Conservation (phyloP, 2,113 vertebrate genomes). For the Tauraco erythrolophus region DNA sequence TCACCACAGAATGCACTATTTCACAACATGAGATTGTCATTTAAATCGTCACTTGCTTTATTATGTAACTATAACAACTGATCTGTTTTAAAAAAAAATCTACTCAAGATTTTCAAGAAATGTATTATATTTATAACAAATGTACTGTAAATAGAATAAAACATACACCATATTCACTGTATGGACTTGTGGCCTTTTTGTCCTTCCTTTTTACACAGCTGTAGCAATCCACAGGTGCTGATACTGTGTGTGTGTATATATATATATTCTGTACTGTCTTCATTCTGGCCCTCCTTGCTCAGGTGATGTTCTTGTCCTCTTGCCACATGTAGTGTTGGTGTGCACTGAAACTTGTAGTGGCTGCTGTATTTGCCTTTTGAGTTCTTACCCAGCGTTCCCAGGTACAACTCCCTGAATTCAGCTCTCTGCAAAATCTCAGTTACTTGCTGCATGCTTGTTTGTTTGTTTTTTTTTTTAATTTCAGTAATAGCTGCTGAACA, state of each 20-base stretch:
- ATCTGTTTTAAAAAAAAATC: constrained; percentile 88
- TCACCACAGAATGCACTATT: constrained; percentile 78
- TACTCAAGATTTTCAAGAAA: constrained; percentile 91
- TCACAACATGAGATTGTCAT: constrained; percentile 76
- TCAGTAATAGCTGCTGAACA: neutral
- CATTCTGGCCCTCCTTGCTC: neutral
- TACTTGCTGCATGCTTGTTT: neutral
- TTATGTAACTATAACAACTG: constrained; percentile 82
- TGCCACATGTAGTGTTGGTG: fast-evolving
- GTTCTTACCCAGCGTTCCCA: neutral
- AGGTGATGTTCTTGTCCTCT: neutral
- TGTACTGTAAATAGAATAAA: constrained; percentile 99
- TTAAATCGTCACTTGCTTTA: constrained; percentile 80
- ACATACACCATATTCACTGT: constrained; percentile 85
- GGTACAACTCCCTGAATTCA: neutral
- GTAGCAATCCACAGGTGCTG: neutral
- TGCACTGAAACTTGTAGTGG: neutral
- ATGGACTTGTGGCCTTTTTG: constrained; percentile 29
- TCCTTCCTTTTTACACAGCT: neutral
- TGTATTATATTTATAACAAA: constrained; percentile 99
- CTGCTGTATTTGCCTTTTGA: neutral
- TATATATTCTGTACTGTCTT: neutral
- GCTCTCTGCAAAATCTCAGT: neutral
- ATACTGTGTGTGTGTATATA: neutral
- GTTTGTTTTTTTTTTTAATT: neutral